Percentiles rank a stretch among this genome's conserved stretches.
Evolutionary conservation across 2,113 vertebrate species (phyloP).

Genomic region (Eulemur macaco): DNA sequence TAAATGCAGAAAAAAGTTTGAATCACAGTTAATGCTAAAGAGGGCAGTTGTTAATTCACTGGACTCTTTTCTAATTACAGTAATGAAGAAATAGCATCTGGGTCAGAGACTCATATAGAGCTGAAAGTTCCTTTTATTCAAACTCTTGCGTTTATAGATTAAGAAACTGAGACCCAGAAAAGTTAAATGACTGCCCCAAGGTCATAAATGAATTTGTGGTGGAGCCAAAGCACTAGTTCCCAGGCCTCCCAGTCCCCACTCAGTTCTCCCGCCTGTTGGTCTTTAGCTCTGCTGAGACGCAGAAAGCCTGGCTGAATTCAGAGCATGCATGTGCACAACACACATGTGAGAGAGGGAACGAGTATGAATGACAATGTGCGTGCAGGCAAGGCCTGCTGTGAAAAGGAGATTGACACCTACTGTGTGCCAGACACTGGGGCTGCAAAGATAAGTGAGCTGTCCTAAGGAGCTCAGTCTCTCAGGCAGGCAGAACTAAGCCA

Average conservation of each 20-base stretch:
- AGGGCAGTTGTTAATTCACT: slow-evolving; percentile 54
- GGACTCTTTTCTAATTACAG: slow-evolving; percentile 63
- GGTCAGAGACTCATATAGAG: slow-evolving; percentile 21
- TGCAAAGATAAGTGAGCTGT: neutral
- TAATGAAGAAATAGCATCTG: slow-evolving; percentile 57
- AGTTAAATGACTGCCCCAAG: neutral
- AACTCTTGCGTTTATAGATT: neutral
- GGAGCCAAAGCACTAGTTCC: neutral
- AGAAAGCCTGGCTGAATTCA: neutral
- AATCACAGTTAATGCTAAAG: slow-evolving; percentile 57
- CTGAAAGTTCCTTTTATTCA: neutral
- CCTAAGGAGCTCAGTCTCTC: neutral
- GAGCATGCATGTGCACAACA: neutral
- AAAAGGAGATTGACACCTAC: neutral
- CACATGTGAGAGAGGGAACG: too few species aligned
- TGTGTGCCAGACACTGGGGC: neutral
- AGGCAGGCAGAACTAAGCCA: neutral
- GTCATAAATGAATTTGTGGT: neutral
- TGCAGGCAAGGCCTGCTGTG: neutral
- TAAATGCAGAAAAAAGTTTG: slow-evolving; percentile 25
- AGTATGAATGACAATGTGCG: neutral
- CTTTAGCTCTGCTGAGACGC: neutral
- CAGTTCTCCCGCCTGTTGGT: neutral
- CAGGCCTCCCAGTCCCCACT: neutral
- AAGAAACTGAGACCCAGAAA: neutral